Base-by-base conservation (phyloP, 2,113 vertebrate species). In the Piprites chloris region DNA sequence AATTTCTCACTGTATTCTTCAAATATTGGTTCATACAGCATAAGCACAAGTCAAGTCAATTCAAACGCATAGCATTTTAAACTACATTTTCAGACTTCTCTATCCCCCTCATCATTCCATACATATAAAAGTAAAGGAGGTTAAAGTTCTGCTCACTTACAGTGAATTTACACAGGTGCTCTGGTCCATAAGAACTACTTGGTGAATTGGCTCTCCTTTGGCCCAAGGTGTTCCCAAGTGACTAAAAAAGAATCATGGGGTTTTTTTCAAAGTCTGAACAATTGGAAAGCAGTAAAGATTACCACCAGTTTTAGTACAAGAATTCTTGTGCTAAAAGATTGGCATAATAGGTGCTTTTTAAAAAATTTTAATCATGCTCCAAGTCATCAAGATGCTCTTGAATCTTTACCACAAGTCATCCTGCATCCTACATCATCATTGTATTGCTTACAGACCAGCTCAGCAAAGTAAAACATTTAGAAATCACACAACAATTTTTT, bases 11-110 rank as follows among this genome's bases (percentile, higher is more conserved):
- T 52, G 56, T 87, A 35, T 65, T 78, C 52, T 61, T 87, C 28
- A 80, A 95, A 65, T 84, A 62, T 95, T 95, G 89, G 86, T 71
- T 50, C 49, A 68, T 69, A 65, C 11, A 76, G 16, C 16, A 74
- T 55, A 61, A 79, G 39, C 69, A 85, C 11, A 93, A 68, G 32
- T 66, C 44, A 79, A 75, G 58, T 33, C 47, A 53, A 82, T 94
- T 68, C n/a, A 92, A 89, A 93, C 5, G 15, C 11, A 49, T 1
- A 73, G 17, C 9, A 67, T 58, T 52, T 90, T 59, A n/a, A 94
- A 49, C 28, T 73, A 37, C 24, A 22, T 9, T 9, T 3, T 71
- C 37, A 72, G 22, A 72, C 12, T 90, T 63, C 49, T 92, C 30
- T 67, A 11, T 41, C 37, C 15, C 18, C 56, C 37, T 88, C 71